Evolutionary conservation across 2,113 vertebrate genomes (phyloP).

Genomic region (Carollia perspicillata): DNA sequence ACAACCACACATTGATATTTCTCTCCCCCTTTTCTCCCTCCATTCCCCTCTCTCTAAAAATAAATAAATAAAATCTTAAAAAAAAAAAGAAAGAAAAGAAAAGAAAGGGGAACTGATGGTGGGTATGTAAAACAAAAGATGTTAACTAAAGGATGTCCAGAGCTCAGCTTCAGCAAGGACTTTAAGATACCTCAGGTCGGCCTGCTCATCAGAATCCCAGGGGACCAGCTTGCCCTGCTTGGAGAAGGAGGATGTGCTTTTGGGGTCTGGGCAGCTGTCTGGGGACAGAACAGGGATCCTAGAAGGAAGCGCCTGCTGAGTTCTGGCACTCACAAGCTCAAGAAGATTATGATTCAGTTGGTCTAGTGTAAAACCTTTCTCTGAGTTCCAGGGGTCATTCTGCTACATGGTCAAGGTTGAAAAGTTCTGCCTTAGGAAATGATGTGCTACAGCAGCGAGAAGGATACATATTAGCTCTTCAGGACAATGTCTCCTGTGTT

Average conservation of each 20-base stretch:
- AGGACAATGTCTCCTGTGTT: neutral
- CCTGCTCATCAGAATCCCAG: neutral
- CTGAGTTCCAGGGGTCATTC: neutral
- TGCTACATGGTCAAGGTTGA: neutral
- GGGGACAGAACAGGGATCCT: neutral
- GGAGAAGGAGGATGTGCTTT: neutral
- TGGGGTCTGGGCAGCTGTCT: neutral
- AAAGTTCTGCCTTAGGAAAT: slow-evolving; percentile 1
- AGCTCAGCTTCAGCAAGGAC: neutral
- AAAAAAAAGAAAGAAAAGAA: no score
- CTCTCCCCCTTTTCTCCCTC: no score
- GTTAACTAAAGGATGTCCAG: neutral
- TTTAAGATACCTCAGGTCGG: neutral
- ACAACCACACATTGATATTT: no score
- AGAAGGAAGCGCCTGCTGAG: neutral
- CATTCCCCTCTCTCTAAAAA: no score
- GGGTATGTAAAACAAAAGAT: neutral
- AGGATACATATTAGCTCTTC: neutral
- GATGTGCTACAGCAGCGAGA: neutral
- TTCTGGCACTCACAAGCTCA: neutral
- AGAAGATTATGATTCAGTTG: neutral
- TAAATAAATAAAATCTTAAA: no score
- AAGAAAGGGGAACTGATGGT: neutral
- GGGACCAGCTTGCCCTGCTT: neutral
- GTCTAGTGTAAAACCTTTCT: neutral